Conservation (phyloP, 1,140 invertebrate species). For the Sesamia nonagrioides region DNA sequence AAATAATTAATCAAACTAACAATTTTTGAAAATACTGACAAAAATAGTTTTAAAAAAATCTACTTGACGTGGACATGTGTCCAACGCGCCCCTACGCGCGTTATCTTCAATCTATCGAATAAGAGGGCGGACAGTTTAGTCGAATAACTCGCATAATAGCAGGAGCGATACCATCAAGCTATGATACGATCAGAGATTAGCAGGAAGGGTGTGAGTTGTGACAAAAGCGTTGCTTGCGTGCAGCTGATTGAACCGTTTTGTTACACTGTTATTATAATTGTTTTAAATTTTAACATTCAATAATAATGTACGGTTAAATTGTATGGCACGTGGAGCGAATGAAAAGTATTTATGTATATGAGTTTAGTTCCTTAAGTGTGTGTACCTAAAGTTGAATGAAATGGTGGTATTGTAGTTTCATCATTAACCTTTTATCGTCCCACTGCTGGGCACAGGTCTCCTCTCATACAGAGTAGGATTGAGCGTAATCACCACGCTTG, state of each 20-base stretch:
- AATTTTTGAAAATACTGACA: no score
- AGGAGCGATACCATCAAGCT: conserved; percentile 55
- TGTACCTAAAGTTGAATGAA: neutral
- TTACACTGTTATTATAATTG: conserved; percentile 46
- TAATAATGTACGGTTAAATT: conserved; percentile 10
- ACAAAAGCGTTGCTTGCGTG: conserved; percentile 34
- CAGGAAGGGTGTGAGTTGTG: conserved; percentile 38
- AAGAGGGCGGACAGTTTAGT: conserved; percentile 51
- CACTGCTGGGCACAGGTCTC: no score
- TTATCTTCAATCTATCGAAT: conserved; percentile 58
- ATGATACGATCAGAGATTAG: conserved; percentile 31
- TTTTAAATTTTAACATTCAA: conserved; percentile 27
- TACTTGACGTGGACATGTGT: conserved; percentile 52
- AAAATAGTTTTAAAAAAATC: neutral
- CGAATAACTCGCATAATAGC: conserved; percentile 54
- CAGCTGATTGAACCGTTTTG: conserved; percentile 42
- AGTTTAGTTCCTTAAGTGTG: neutral
- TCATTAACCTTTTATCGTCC: no score
- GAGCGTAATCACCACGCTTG: no score
- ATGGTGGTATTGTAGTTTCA: neutral
- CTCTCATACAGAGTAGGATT: no score
- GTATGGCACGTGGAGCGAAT: neutral
- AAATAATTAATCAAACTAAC: no score
- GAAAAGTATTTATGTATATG: conserved; percentile 3
- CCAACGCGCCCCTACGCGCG: conserved; percentile 27